Evolutionary conservation across 2,113 vertebrate species (phyloP).

Genomic region (Fregata magnificens): DNA sequence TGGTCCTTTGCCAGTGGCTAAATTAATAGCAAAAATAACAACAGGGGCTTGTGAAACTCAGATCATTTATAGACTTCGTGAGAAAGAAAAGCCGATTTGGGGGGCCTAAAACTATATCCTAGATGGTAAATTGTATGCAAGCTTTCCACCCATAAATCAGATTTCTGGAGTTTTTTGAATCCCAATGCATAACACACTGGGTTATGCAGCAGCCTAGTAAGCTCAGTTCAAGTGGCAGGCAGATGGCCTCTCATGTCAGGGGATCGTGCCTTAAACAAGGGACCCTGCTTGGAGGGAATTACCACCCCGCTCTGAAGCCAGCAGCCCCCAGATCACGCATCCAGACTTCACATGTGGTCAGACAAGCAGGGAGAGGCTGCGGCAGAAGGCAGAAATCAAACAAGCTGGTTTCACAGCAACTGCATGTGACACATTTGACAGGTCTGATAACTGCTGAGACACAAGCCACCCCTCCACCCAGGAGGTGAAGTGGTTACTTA

Average conservation of each 20-base stretch:
- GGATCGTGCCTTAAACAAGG: not conserved
- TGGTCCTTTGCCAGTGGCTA: not conserved
- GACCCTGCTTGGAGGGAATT: not conserved
- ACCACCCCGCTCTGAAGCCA: not conserved
- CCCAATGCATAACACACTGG: not conserved
- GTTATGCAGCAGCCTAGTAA: not conserved
- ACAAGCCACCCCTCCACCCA: not conserved
- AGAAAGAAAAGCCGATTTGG: not conserved
- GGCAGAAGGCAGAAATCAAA: not conserved
- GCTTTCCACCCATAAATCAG: not conserved
- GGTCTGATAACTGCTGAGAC: not conserved
- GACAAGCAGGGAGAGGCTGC: not conserved
- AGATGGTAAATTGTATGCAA: not conserved
- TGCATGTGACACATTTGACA: not conserved
- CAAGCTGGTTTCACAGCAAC: not conserved
- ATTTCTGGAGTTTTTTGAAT: not conserved
- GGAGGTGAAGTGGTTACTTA: not conserved
- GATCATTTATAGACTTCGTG: not conserved
- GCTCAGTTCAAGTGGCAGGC: not conserved
- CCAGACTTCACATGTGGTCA: not conserved
- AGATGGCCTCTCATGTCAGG: not conserved
- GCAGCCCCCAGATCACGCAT: not conserved
- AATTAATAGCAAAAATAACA: slow-evolving; percentile 63
- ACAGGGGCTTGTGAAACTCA: slow-evolving; percentile 30
- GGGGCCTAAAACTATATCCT: not conserved